A percentile compares a stretch with the other conserved stretches of the same genome.
Evolutionary conservation across 2,888 invertebrate genomes (phyloP).

Genomic region (Idaea straminata): DNA sequence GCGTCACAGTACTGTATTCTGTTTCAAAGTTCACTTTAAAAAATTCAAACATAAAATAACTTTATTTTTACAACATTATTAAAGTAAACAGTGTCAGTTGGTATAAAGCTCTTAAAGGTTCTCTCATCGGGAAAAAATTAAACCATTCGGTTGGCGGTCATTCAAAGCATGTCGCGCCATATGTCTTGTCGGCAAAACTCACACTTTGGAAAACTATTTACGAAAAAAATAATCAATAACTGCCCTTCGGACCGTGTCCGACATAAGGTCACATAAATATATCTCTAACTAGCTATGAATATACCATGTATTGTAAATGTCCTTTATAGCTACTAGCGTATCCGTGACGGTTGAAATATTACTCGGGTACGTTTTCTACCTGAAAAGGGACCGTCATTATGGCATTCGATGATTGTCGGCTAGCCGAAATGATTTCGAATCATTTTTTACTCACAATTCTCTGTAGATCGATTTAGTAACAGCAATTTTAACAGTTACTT

Average conservation of each 20-base stretch:
- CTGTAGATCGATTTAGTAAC: slow-evolving; percentile 57
- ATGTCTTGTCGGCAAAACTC: slow-evolving; percentile 52
- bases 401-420: slow-evolving; percentile 72
- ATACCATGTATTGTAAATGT: slow-evolving; percentile 73
- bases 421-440: slow-evolving; percentile 63
- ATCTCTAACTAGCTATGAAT: slow-evolving; percentile 71
- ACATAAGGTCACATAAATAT: slow-evolving; percentile 69
- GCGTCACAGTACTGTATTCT: not conserved
- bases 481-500: slow-evolving; percentile 60
- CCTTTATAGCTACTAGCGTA: slow-evolving; percentile 71
- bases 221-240: slow-evolving; percentile 68
- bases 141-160: slow-evolving; percentile 55
- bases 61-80: slow-evolving; percentile 14
- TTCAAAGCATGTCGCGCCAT: slow-evolving; percentile 68
- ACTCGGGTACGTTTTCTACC: slow-evolving; percentile 74
- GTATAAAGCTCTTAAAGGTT: slow-evolving; percentile 34
- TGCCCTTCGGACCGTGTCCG: slow-evolving; percentile 59
- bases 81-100: slow-evolving; percentile 51
- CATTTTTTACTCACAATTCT: slow-evolving; percentile 56
- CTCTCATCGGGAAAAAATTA: slow-evolving; percentile 43
- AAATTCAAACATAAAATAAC: not conserved
- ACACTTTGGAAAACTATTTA: slow-evolving; percentile 53
- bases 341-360: slow-evolving; percentile 76
- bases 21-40: not conserved
- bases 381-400: slow-evolving; percentile 76